Conservation (phyloP, 2,797 vertebrate genomes). For the Microchirus variegatus region DNA sequence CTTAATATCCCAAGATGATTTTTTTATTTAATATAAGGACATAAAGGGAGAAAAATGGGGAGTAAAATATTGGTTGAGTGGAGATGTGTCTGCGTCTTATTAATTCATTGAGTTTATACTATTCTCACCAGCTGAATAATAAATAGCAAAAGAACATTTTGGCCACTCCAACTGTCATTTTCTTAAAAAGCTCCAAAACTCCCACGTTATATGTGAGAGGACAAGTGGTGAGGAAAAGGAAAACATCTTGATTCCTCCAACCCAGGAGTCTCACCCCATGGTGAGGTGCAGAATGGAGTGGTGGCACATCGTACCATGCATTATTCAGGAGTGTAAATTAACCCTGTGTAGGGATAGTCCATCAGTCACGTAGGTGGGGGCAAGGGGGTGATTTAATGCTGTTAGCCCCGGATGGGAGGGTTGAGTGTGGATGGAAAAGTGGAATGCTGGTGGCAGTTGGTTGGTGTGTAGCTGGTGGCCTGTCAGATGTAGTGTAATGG, state of each 20-base stretch:
- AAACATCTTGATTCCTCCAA: slow-evolving; percentile 73
- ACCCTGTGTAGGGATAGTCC: slow-evolving; percentile 89
- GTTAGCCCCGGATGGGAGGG: slow-evolving; percentile 71
- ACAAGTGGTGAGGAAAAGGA: slow-evolving; percentile 61
- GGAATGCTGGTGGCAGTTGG: slow-evolving; percentile 71
- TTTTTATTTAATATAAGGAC: background rate
- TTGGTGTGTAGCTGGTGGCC: slow-evolving; percentile 75
- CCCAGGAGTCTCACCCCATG: slow-evolving; percentile 84
- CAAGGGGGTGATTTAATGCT: slow-evolving; percentile 83
- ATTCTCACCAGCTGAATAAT: slow-evolving; percentile 84
- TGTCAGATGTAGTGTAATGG: slow-evolving; percentile 82
- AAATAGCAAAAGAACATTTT: slow-evolving; percentile 79
- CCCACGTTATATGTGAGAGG: slow-evolving; percentile 63
- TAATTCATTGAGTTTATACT: slow-evolving; percentile 75
- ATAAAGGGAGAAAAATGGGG: background rate
- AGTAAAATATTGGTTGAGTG: slow-evolving; percentile 10
- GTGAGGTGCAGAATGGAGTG: slow-evolving; percentile 85
- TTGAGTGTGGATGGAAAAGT: slow-evolving; percentile 65
- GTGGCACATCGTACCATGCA: slow-evolving; percentile 82
- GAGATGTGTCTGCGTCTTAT: slow-evolving; percentile 49
- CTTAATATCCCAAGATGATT: background rate
- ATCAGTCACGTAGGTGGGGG: slow-evolving; percentile 87
- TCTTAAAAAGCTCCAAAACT: slow-evolving; percentile 75
- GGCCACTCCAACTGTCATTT: slow-evolving; percentile 62
- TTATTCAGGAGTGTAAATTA: slow-evolving; percentile 93